These are phyloP conservation scores for Liopterus haemorrhoidalis DNA, from an alignment of 2,888 invertebrate genomes.

Conservation along the genomic window DNA sequence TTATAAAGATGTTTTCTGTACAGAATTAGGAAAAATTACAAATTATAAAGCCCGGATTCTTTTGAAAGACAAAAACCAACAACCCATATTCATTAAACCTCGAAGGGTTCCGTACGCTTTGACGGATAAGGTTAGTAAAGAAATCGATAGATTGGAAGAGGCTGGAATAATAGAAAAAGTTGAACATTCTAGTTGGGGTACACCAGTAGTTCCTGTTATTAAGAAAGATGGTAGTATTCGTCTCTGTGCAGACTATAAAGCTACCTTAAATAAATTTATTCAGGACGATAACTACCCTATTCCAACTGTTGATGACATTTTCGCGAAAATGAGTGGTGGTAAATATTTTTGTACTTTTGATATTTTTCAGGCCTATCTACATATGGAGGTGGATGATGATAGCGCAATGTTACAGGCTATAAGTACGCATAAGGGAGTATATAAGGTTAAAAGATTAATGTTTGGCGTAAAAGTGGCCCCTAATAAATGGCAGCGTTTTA, in stretches of 20 bases:
- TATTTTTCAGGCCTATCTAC: constrained; percentile 29
- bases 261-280: constrained; percentile 12
- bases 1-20: too few relatives aligned
- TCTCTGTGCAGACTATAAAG: constrained; percentile 18
- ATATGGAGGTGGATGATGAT: constrained; percentile 26
- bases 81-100: too few relatives aligned
- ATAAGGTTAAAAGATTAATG: constrained; percentile 35
- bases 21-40: too few relatives aligned
- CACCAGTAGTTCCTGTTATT: constrained; percentile 17
- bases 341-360: constrained; percentile 29
- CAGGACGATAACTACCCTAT: constrained; percentile 35
- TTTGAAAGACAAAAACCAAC: too few relatives aligned
- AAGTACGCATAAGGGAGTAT: constrained; percentile 35
- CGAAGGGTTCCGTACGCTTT: too few relatives aligned
- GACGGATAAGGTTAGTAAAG: too few relatives aligned
- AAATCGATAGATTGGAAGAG: too few relatives aligned
- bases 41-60: too few relatives aligned
- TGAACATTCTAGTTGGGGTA: constrained; percentile 4
- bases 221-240: constrained; percentile 19
- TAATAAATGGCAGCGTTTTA: constrained; percentile 35
- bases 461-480: constrained; percentile 36
- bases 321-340: constrained; percentile 26
- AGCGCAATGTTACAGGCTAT: constrained; percentile 23
- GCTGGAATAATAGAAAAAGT: not conserved
- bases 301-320: constrained; percentile 28